These are phyloP conservation scores for Charina bottae DNA, from an alignment of 2,113 vertebrate species.

Conservation along the genomic window DNA sequence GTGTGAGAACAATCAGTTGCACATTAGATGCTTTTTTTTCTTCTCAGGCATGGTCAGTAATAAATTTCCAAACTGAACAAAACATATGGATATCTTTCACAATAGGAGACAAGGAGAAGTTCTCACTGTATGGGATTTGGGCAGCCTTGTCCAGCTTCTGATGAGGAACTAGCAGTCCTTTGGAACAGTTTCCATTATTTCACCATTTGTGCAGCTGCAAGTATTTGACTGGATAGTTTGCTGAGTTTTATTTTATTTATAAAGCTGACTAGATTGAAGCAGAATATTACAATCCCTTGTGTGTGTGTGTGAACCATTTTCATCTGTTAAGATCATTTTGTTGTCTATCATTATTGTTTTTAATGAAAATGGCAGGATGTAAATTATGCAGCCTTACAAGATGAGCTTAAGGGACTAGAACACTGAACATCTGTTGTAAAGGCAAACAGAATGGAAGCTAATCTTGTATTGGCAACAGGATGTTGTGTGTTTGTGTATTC, in stretches of 20 bases:
- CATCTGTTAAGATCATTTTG: conserved; percentile 28
- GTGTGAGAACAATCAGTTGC: too few species aligned
- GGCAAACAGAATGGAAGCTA: conserved; percentile 63
- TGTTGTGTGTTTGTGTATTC: conserved; percentile 34
- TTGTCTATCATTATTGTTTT: conserved; percentile 22
- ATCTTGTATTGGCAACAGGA: conserved; percentile 55
- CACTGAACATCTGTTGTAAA: conserved; percentile 71
- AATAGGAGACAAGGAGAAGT: neutral
- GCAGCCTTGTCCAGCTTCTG: neutral
- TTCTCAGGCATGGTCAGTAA: too few species aligned
- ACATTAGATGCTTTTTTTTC: too few species aligned
- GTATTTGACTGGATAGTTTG: neutral
- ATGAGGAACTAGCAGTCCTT: neutral
- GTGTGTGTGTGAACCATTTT: conserved; percentile 17
- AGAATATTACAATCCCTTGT: neutral
- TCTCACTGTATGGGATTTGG: neutral
- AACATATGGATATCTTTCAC: too few species aligned
- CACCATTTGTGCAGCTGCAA: neutral
- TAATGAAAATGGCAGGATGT: conserved; percentile 29
- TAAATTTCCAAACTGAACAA: too few species aligned
- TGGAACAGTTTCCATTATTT: neutral
- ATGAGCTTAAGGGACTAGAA: conserved; percentile 60
- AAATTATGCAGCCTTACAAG: conserved; percentile 45
- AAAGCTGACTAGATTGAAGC: neutral
- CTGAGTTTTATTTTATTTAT: neutral